A percentile compares a stretch with the other conserved stretches of the same genome.
These are phyloP conservation scores for Odontamblyopus rebecca DNA, from an alignment of 2,797 vertebrate genomes.

Conservation along the genomic window DNA sequence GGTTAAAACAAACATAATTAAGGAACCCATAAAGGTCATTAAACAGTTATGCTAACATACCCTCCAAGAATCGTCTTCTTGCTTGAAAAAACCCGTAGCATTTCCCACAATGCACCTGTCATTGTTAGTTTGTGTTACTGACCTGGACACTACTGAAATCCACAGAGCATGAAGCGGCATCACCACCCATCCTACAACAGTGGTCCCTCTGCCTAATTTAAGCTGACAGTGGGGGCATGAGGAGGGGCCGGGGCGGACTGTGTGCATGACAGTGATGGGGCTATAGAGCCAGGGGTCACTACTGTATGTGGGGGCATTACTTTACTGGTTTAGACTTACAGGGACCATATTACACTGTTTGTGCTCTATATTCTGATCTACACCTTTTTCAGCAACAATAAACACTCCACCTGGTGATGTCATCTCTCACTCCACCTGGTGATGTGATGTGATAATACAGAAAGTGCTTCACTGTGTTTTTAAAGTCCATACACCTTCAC, in stretches of 20 bases:
- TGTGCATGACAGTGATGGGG: not conserved
- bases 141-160: slow-evolving; percentile 1
- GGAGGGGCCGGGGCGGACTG: not conserved
- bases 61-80: not conserved
- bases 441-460: no score
- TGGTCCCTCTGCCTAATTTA: not conserved
- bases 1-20: not conserved
- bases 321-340: not conserved
- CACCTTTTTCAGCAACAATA: no score
- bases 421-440: no score
- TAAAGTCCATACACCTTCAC: no score
- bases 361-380: no score
- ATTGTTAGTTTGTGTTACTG: slow-evolving; percentile 4
- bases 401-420: no score
- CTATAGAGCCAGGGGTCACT: not conserved
- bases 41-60: not conserved
- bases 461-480: no score
- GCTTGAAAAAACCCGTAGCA: not conserved
- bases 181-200: not conserved
- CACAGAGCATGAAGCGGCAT: slow-evolving; percentile 18
- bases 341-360: no score
- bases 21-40: not conserved
- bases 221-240: not conserved
- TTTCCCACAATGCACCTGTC: slow-evolving; percentile 3
- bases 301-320: not conserved